phyloP scores from a whole-genome alignment of 2,113 vertebrate species.

The Stigmatopora argus region DNA sequence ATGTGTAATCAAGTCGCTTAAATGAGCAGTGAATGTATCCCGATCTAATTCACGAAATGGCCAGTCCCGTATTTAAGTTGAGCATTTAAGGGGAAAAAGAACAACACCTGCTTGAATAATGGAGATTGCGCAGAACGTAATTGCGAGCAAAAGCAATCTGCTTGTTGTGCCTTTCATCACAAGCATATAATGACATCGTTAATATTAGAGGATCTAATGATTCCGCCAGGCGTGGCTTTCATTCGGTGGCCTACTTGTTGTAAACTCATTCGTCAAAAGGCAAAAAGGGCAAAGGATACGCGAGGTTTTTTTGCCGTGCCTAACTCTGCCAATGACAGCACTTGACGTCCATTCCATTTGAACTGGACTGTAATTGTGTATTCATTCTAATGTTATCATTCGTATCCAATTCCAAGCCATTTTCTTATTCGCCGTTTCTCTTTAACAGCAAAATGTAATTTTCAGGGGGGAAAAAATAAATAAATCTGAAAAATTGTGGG shows the following conservation, averaged over 20 bases:
- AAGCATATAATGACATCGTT: constrained; percentile 55
- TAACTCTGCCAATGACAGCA: too few species aligned
- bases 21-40: not conserved
- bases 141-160: constrained; percentile 30
- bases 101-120: not conserved
- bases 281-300: constrained; percentile 17
- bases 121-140: constrained; percentile 13
- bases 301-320: too few species aligned
- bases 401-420: too few species aligned
- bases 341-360: too few species aligned
- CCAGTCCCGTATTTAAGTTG: not conserved
- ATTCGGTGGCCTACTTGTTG: constrained; percentile 40
- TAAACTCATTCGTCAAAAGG: constrained; percentile 50
- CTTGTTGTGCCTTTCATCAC: constrained; percentile 25
- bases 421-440: too few species aligned
- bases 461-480: too few species aligned
- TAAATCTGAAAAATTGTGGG: too few species aligned
- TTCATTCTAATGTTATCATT: too few species aligned
- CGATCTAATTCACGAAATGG: too few species aligned
- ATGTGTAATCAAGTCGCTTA: too few species aligned
- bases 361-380: too few species aligned
- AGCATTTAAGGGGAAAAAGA: not conserved
- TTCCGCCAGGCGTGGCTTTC: constrained; percentile 38
- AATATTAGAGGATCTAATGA: constrained; percentile 51
- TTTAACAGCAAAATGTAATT: too few species aligned